Conservation (phyloP, 2,113 vertebrate genomes). For the Dryoscopus gambensis region DNA sequence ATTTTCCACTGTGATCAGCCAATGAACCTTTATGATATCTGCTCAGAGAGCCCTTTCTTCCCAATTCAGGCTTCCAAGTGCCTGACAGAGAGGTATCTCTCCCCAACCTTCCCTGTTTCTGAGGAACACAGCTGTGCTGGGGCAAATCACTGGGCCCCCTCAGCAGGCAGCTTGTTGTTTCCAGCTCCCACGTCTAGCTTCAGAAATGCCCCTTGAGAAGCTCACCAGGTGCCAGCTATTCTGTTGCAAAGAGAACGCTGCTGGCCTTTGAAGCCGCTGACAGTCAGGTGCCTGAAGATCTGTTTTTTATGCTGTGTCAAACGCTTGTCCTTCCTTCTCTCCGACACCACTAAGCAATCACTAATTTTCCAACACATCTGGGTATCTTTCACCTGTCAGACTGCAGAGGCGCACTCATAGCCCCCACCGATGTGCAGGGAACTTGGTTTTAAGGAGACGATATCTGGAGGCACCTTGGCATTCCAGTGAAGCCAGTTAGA, state of each 20-base stretch:
- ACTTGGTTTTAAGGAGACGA: neutral
- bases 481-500: neutral
- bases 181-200: neutral
- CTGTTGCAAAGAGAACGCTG: neutral
- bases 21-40: neutral
- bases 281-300: neutral
- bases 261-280: neutral
- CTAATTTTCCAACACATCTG: neutral
- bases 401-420: neutral
- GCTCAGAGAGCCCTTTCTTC: neutral
- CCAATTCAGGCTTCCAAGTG: neutral
- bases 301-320: neutral
- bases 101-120: neutral
- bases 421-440: neutral
- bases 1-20: neutral
- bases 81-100: neutral
- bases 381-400: neutral
- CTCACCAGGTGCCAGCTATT: neutral
- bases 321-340: neutral
- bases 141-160: neutral
- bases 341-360: neutral
- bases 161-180: neutral
- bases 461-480: neutral
- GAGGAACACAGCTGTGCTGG: too few species aligned
- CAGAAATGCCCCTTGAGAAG: neutral